Evolutionary conservation across 2,888 invertebrate genomes (phyloP), one percentile per base, ranked within the genome.

Genomic region (Allygus modestus): DNA sequence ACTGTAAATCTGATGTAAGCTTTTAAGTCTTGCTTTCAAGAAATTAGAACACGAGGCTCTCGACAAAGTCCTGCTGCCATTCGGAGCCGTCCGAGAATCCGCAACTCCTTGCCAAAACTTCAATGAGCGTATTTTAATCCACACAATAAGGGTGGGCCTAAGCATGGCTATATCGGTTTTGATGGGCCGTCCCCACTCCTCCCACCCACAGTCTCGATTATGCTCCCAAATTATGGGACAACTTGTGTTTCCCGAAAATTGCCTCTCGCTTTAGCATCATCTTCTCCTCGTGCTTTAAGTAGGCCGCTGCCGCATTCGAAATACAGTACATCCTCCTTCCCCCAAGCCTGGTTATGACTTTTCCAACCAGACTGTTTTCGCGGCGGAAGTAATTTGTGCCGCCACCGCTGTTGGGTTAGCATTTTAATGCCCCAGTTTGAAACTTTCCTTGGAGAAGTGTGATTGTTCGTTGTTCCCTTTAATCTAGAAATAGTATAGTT

Each of bases 181-280:
- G 54, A 58, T 33, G 11, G 58, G 7, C 51, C 75, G 28, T 37
- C 77, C 51, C 51, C 77, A 1, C 37, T 73, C 73, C 37, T 15
- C 69, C 5, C 58, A 28, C 65, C 28, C 33, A 5, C 7, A 7
- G 5, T 15, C 73, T n/a, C 2, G 5, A 33, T 58, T 58, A 79
- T 79, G 58, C 37, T 20, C 58, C 33, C 54, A 58, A 79, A 54
- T 79, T 79, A 79, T 79, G 54, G 79, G 54, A 79, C 79, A 33
- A 58, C 79, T 79, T 31, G 79, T 77, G 77, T 79, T 58, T 58
- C 79, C 23, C 54, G 54, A 79, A 79, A 79, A 79, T 79, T 79
- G 79, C 37, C 54, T 58, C 79, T 79, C 54, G 77, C 51, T 77
- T n/a, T 26, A 77, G 77, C 79, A 31, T 58, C 79, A 58, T 58